Conservation (phyloP, 2,888 invertebrate genomes). For the Spisula solida region DNA sequence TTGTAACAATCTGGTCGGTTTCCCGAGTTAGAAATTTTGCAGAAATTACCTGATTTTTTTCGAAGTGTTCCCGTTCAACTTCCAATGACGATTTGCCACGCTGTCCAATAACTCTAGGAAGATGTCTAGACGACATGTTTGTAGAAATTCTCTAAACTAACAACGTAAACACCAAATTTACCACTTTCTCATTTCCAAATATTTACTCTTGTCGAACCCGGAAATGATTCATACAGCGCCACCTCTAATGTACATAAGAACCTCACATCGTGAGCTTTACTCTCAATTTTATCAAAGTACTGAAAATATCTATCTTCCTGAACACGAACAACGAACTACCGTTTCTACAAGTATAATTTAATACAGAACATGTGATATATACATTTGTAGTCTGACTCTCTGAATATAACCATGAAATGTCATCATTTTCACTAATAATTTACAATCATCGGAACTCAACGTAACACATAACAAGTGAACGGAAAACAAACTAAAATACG, state of each 20-base stretch:
- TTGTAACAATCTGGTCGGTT: too few relatives aligned
- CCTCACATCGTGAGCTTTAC: not conserved
- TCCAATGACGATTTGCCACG: slow-evolving; percentile 84
- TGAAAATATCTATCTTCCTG: too few relatives aligned
- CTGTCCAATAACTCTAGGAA: slow-evolving; percentile 82
- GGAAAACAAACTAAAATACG: too few relatives aligned
- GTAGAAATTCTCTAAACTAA: not conserved
- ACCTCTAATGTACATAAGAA: slow-evolving; percentile 23
- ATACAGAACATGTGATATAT: too few relatives aligned
- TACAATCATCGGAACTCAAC: too few relatives aligned
- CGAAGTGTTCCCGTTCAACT: slow-evolving; percentile 93
- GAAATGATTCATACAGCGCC: slow-evolving; percentile 42
- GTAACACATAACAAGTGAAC: too few relatives aligned
- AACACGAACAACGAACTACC: too few relatives aligned
- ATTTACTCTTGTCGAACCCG: slow-evolving; percentile 36
- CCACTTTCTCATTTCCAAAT: slow-evolving; percentile 25
- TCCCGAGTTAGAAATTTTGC: slow-evolving; percentile 31
- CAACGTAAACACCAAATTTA: not conserved
- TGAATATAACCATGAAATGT: too few relatives aligned
- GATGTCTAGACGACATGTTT: slow-evolving; percentile 81
- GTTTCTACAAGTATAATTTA: too few relatives aligned
- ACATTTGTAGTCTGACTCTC: too few relatives aligned
- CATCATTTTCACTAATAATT: too few relatives aligned
- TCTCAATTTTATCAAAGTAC: slow-evolving; percentile 13
- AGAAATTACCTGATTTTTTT: slow-evolving; percentile 89